Evolutionary conservation across 2,797 vertebrate genomes (phyloP).

Genomic region (Gallinago nigripennis): DNA sequence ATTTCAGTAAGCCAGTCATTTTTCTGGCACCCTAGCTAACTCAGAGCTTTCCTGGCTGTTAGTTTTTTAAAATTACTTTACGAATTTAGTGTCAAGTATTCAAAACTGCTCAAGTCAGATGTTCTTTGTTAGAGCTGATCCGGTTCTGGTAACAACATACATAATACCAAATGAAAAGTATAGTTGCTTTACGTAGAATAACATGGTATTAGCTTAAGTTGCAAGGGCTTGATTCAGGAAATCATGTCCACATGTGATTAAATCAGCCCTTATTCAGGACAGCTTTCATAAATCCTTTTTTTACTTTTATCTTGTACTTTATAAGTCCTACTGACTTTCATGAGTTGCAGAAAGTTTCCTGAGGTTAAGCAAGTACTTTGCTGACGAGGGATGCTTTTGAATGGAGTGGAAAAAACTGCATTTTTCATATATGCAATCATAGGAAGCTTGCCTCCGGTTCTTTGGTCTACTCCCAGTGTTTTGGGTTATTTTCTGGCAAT

Average conservation of each 20-base stretch:
- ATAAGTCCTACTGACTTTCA: not conserved
- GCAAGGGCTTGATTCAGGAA: constrained; percentile 31
- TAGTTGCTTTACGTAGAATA: not conserved
- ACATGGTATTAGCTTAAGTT: not conserved
- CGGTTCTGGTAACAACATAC: not conserved
- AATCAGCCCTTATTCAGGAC: not conserved
- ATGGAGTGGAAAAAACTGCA: not conserved
- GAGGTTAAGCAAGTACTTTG: not conserved
- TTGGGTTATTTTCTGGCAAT: not conserved
- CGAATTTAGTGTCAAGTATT: constrained; percentile 16
- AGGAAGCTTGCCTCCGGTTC: not conserved
- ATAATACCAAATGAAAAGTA: constrained; percentile 8
- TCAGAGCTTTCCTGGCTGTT: not conserved
- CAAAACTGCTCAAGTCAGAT: constrained; percentile 22
- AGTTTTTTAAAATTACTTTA: not conserved
- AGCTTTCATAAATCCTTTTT: not conserved
- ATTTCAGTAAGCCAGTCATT: not conserved
- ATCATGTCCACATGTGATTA: not conserved
- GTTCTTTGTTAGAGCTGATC: constrained; percentile 37
- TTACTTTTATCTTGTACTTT: not conserved
- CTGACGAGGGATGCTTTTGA: not conserved
- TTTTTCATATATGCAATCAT: not conserved
- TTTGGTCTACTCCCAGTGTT: not conserved
- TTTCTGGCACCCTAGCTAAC: not conserved
- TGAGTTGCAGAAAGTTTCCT: not conserved